Conservation (phyloP, 2,888 invertebrate species). For the Julus scanicus region DNA sequence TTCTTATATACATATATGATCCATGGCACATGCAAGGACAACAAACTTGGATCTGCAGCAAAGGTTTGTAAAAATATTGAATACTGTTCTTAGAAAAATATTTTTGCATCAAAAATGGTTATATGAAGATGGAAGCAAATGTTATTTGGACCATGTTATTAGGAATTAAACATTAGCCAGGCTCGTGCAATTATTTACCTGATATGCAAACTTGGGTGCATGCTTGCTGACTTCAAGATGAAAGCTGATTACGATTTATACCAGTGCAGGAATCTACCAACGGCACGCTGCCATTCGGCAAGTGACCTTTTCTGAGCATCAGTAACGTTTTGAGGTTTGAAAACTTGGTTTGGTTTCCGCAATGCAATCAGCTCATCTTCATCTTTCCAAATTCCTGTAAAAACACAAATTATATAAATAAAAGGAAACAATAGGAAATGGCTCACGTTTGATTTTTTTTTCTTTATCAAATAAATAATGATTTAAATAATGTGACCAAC, state of each 20-base stretch:
- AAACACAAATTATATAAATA: not conserved
- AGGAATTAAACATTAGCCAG: not conserved
- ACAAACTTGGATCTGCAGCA: no score
- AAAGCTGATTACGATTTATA: slow-evolving; percentile 63
- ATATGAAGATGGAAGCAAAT: not conserved
- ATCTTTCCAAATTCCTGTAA: slow-evolving; percentile 78
- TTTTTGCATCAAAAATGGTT: not conserved
- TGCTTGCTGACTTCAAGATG: not conserved
- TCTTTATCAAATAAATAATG: no score
- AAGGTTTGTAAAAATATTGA: not conserved
- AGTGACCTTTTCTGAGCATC: slow-evolving; percentile 60
- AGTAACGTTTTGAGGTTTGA: slow-evolving; percentile 68
- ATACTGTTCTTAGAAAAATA: not conserved
- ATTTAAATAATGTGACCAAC: no score
- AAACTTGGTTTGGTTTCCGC: slow-evolving; percentile 73
- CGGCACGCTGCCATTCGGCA: slow-evolving; percentile 72
- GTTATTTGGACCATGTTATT: not conserved
- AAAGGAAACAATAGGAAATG: no score
- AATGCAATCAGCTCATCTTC: slow-evolving; percentile 75
- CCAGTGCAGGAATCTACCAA: slow-evolving; percentile 72
- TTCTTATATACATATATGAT: no score
- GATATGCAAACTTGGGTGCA: not conserved
- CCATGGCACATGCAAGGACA: no score
- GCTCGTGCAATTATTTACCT: not conserved
- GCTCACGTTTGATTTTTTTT: no score